Evolutionary conservation across 2,888 invertebrate species (phyloP).

Genomic region (Phoenoteleia sp.): DNA sequence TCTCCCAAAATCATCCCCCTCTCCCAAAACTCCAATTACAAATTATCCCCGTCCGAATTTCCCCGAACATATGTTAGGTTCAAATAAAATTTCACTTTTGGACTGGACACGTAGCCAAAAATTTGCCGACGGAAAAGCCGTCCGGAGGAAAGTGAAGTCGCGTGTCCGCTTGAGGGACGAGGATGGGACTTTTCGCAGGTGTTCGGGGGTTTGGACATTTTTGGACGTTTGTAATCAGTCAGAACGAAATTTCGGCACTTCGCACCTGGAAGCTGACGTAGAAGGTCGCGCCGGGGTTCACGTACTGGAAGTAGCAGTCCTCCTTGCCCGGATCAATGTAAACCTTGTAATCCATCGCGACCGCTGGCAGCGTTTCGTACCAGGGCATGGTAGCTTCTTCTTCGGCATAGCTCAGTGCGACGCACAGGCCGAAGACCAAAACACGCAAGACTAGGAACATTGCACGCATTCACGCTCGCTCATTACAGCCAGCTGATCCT

Average conservation of each 20-base stretch:
- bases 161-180: no score
- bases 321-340: conserved; percentile 98
- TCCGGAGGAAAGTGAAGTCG: no score
- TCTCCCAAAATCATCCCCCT: no score
- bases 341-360: conserved; percentile 98
- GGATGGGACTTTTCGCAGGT: no score
- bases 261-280: conserved; percentile 97
- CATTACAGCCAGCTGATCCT: conserved; percentile 47
- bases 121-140: no score
- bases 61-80: no score
- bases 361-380: conserved; percentile 96
- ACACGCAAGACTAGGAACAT: conserved; percentile 77
- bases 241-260: not conserved
- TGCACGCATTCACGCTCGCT: conserved; percentile 47
- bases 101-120: no score
- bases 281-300: conserved; percentile 96
- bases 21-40: no score
- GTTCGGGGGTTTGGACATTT: no score
- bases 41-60: no score
- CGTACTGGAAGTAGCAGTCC: conserved; percentile 98
- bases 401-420: conserved; percentile 69
- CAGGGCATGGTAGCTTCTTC: conserved; percentile 90
- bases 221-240: no score
- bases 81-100: no score
- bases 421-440: conserved; percentile 65